These are phyloP conservation scores for Trachelus stipa DNA, from an alignment of 2,888 invertebrate genomes.

Conservation along the genomic window DNA sequence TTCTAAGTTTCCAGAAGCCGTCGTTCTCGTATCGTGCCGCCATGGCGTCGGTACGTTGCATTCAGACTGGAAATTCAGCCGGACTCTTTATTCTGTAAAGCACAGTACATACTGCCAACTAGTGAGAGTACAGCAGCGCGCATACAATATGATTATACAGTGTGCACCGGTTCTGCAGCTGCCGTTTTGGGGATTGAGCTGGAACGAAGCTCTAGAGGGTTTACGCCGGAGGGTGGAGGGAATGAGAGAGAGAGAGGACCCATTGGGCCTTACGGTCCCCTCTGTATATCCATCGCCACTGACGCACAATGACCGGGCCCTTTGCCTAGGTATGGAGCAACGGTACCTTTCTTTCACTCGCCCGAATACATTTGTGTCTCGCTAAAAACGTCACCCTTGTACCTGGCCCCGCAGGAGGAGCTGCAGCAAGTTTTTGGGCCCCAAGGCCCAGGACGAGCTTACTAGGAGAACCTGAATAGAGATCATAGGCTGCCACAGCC, in stretches of 20 bases:
- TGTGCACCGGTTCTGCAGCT: constrained; percentile 44
- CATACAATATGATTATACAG: constrained; percentile 58
- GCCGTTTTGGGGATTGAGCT: constrained; percentile 37
- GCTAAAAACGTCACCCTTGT: too few relatives aligned
- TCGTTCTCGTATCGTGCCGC: neutral
- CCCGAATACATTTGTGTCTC: too few relatives aligned
- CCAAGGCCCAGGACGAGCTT: too few relatives aligned
- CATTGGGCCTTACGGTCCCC: constrained; percentile 1
- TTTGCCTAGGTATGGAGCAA: neutral
- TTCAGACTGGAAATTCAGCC: constrained; percentile 15
- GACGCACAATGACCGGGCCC: neutral
- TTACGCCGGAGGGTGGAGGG: constrained; percentile 21
- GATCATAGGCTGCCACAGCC: too few relatives aligned
- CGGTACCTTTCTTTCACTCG: neutral
- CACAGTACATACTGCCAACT: constrained; percentile 6
- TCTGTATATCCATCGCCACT: neutral
- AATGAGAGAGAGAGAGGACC: neutral
- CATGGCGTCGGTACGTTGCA: neutral
- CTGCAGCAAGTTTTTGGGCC: too few relatives aligned
- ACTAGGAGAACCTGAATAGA: too few relatives aligned
- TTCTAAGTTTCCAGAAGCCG: neutral
- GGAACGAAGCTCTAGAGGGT: constrained; percentile 30
- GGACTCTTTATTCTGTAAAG: constrained; percentile 18
- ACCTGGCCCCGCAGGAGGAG: too few relatives aligned
- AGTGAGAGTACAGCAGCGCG: constrained; percentile 1